Evolutionary conservation across 2,797 vertebrate species (phyloP), one percentile per base, ranked within the genome.

Genomic region (Scleropages formosus): DNA sequence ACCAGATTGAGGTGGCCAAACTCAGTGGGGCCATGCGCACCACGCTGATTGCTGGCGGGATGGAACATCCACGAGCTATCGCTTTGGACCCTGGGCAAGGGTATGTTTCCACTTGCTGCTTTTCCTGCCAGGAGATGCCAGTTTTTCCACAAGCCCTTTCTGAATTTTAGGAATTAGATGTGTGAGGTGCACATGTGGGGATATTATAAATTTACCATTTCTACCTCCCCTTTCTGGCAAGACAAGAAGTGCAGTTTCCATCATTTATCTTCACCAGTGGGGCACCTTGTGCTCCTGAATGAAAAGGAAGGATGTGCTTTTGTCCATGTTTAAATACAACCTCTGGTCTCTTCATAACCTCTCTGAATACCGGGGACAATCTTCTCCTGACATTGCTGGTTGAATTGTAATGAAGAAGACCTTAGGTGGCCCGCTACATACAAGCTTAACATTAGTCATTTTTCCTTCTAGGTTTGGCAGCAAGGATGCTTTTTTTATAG

Each of bases 61-160:
- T 99, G 96, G 96, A 99, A 78, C 97, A 99, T 78, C 98, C 98
- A 0, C 93, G 98, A 73, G 98, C 98, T 77, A 97, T 99, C 77
- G 97, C 97, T 73, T 89, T 99, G 72, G 96, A 99, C 84, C 98
- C 98, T 22, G 93, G 96, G 86, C 95, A 96, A 73, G 98, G 98
- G 98, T 99, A 62, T 73, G 82, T 82, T 74, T 59, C 10, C 22
- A 65, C 47, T 27, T 24, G 15, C 73, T 27, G 46, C 65, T 20
- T 61, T 7, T 61, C 8, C 9, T 61, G 16, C n/a, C 61, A 16
- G 4, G 16, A 16, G 8, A 9, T 18, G n/a, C 6, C n/a, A 60
- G 0, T 15, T 13, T 13, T n/a, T 61, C 9, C 18, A 20, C 9
- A n/a, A 56, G 11, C 11, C 12, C 1, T 13, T 11, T 1, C 3